A percentile compares a stretch with the other conserved stretches of the same genome.
These are phyloP conservation scores for Porites cylindrica DNA, from an alignment of 92 coral and sea anemone genomes.

Conservation along the genomic window DNA sequence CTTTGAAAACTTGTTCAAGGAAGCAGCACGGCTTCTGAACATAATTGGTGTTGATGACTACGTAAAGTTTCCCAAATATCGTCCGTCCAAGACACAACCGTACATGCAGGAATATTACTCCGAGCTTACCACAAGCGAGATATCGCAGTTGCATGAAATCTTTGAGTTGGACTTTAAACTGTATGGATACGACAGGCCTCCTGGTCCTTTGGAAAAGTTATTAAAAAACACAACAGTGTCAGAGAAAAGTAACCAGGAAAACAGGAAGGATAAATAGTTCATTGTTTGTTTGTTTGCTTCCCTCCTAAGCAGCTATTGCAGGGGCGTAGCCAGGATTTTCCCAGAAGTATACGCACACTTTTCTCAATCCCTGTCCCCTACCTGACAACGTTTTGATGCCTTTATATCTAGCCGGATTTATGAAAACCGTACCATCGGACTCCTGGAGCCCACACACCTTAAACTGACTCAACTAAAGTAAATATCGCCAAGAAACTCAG, in stretches of 20 bases:
- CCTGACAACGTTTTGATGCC: no score
- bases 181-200: conserved; percentile 45
- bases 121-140: conserved; percentile 33
- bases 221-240: not conserved
- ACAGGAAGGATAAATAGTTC: no score
- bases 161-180: conserved; percentile 60
- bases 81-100: conserved; percentile 33
- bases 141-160: conserved; percentile 26
- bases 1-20: conserved; percentile 49
- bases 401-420: no score
- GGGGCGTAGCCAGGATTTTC: no score
- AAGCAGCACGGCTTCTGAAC: conserved; percentile 34
- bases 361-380: no score
- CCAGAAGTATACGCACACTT: no score
- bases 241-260: not conserved
- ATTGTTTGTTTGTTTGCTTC: no score
- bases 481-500: no score
- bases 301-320: no score
- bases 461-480: no score
- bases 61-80: conserved; percentile 44
- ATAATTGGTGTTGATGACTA: conserved; percentile 27
- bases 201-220: conserved; percentile 9
- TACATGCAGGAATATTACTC: conserved; percentile 38
- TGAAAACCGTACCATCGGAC: no score
- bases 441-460: no score